phyloP scores from a whole-genome alignment of 2,888 invertebrate species.

The Dichetophora obliterata region DNA sequence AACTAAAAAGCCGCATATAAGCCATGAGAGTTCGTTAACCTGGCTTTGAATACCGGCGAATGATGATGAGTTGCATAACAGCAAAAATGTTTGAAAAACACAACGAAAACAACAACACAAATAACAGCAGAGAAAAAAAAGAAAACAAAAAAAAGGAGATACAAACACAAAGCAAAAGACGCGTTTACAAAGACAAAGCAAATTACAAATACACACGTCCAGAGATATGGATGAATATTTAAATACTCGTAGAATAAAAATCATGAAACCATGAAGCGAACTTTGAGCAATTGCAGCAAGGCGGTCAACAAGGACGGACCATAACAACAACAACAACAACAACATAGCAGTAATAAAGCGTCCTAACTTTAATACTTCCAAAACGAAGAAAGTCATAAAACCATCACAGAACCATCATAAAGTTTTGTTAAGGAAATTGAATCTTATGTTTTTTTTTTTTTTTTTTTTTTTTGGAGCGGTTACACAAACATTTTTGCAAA shows the following conservation, averaged over 20 bases:
- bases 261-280: no score
- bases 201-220: background rate
- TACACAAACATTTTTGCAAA: no score
- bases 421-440: no score
- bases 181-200: background rate
- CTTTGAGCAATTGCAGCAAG: no score
- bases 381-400: no score
- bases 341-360: no score
- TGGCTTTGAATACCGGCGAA: constrained; percentile 20
- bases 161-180: background rate
- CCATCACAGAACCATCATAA: no score
- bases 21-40: constrained; percentile 27
- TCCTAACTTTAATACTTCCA: no score
- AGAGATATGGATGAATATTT: background rate
- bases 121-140: background rate
- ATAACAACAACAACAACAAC: no score
- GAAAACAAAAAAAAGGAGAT: background rate
- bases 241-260: background rate
- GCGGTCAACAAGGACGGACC: no score
- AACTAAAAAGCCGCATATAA: background rate
- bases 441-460: no score
- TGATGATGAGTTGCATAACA: constrained; percentile 21
- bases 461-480: no score
- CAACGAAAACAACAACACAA: background rate
- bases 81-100: constrained; percentile 24